phyloP scores from a whole-genome alignment of 2,797 vertebrate genomes.

The Aulostomus chinensis region DNA sequence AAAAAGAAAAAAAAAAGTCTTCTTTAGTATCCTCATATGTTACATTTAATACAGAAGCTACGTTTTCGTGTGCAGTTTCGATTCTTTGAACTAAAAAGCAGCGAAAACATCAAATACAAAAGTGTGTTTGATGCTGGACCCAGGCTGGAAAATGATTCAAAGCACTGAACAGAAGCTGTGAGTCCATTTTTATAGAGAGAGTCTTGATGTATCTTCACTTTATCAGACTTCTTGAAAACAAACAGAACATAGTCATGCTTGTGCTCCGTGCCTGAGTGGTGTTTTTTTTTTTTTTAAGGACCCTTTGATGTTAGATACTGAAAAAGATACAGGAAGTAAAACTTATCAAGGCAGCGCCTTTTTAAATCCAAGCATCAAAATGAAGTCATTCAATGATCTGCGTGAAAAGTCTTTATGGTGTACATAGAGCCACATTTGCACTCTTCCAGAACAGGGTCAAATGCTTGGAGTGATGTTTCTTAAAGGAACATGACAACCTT shows the following conservation, averaged over 20 bases:
- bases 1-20: neutral
- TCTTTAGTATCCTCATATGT: too few species aligned
- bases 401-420: too few species aligned
- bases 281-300: neutral
- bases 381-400: neutral
- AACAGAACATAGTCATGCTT: neutral
- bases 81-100: slow-evolving; percentile 1
- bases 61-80: neutral
- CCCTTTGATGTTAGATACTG: neutral
- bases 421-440: neutral
- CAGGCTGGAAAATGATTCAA: neutral
- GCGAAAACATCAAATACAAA: slow-evolving; percentile 2
- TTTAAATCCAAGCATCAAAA: neutral
- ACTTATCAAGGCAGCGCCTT: neutral
- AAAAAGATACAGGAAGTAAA: neutral
- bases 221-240: too few species aligned
- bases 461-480: too few species aligned
- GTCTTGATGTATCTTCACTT: too few species aligned
- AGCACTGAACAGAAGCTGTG: neutral
- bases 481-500: too few species aligned
- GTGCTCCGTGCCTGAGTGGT: neutral
- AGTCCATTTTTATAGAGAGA: too few species aligned
- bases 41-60: neutral
- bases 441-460: too few species aligned
- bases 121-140: slow-evolving; percentile 20